Percentiles rank a stretch among this genome's conserved stretches.
These are phyloP conservation scores for Orcinus orca DNA, from an alignment of 2,113 vertebrate genomes.

Conservation along the genomic window DNA sequence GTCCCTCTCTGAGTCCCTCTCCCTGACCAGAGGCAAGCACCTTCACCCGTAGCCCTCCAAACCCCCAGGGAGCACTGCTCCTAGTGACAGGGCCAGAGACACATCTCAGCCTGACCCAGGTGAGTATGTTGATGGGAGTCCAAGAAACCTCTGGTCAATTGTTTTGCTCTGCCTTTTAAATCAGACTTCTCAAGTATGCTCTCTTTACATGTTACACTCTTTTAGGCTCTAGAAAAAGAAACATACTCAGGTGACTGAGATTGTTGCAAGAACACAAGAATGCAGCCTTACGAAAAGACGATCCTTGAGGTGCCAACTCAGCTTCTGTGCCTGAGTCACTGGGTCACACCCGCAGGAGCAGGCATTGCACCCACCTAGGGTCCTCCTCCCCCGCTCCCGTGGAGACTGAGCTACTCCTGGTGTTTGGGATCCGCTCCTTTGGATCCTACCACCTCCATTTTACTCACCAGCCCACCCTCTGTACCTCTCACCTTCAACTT, in stretches of 20 bases:
- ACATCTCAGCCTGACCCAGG: not conserved
- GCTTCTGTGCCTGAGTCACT: not conserved
- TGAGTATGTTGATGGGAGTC: rapidly evolving
- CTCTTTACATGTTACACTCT: not conserved
- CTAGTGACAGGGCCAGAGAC: not conserved
- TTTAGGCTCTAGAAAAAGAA: not conserved
- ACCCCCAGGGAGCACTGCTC: too few relatives aligned
- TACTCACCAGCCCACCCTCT: not conserved
- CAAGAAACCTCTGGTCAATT: not conserved
- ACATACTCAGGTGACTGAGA: not conserved
- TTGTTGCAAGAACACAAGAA: not conserved
- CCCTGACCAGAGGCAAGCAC: not conserved
- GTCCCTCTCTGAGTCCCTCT: not conserved
- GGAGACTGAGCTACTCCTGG: not conserved
- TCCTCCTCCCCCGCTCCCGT: rapidly evolving
- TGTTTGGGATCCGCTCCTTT: not conserved
- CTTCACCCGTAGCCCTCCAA: not conserved
- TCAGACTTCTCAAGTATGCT: not conserved
- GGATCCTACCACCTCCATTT: not conserved
- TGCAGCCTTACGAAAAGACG: not conserved
- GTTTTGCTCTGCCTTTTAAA: not conserved
- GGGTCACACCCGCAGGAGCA: rapidly evolving
- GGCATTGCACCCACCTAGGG: too few relatives aligned
- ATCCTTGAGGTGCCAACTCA: not conserved
- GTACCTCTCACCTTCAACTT: not conserved